A percentile compares a stretch with the other conserved stretches of the same genome.
Conservation (phyloP, 2,797 vertebrate genomes). For the Peromyscus aztecus region DNA sequence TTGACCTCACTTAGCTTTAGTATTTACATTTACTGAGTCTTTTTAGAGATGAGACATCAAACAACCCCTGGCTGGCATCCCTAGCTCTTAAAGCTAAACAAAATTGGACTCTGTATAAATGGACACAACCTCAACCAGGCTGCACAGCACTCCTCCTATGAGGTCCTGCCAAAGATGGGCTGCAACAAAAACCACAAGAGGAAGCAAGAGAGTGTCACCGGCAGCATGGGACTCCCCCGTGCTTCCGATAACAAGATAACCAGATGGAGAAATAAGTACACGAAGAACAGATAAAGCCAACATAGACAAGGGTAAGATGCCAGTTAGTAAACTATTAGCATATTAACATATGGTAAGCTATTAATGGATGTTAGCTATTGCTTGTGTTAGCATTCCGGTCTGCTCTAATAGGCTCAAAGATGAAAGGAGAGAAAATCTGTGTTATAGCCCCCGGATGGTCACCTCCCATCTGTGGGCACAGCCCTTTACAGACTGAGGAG, state of each 20-base stretch:
- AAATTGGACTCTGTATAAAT: neutral
- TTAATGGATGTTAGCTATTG: neutral
- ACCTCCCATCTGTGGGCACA: neutral
- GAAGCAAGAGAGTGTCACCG: neutral
- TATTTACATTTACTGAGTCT: neutral
- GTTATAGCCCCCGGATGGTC: neutral
- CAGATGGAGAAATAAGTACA: neutral
- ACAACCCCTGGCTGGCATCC: neutral
- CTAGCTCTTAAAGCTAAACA: neutral
- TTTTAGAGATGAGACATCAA: neutral
- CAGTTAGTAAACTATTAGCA: neutral
- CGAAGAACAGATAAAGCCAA: neutral
- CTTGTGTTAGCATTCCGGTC: neutral
- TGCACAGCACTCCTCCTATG: neutral
- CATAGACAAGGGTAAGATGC: neutral
- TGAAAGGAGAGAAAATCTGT: neutral
- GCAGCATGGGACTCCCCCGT: neutral
- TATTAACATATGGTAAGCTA: neutral
- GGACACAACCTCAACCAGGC: neutral
- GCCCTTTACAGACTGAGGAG: neutral
- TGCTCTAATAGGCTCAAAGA: neutral
- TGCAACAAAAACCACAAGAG: neutral
- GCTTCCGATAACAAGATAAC: neutral
- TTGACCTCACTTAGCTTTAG: neutral
- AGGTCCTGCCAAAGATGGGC: neutral